Evolutionary conservation across 2,888 invertebrate genomes (phyloP), one percentile per base, ranked within the genome.

Genomic region (Xylota segnis): DNA sequence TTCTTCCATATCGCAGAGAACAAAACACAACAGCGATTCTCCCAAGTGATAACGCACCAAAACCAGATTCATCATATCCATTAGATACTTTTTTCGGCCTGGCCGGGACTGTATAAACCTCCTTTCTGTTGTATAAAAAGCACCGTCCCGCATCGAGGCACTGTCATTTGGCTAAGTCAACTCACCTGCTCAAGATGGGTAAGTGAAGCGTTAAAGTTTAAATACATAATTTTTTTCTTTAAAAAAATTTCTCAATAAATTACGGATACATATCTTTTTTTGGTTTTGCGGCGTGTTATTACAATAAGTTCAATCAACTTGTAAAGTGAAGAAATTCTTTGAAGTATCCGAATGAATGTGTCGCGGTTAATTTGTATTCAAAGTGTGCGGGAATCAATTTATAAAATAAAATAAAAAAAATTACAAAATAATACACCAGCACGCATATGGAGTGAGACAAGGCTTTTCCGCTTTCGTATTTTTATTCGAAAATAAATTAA

Each of bases 171-270:
- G 76, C 76, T 52, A 58, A 77, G 72, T 81, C 56, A 76, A 72
- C 70, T 87, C 87, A 84, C 84, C 76, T 72, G 79, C 58, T 84
- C 56, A 81, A 87, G 84, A 87, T 87, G 87, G 87, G 87, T 87
- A 84, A 87, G 87, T 84, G 71, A 68, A 72, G 59, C 61, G 47
- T 18, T 14, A 27, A 18, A 3, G 32, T 50, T 74, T 6, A 4
- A 23, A 32, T 7, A 37, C 43, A n/a, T n/a, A n/a, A n/a, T 27
- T 32, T 65, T 43, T 61, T 27, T 54, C n/a, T 47, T 68, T n/a
- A n/a, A n/a, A 0, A 23, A 0, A 23, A 12, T 56, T 83, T 2
- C 18, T 27, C 29, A 50, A 63, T 37, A n/a, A 7, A 12, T 32
- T 32, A 18, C 29, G 9, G 14, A 18, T 45, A 34, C n/a, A 37